Percentiles rank a stretch among this genome's conserved stretches.
Conservation (phyloP, 2,888 invertebrate genomes). For the Ametastegia equiseti region DNA sequence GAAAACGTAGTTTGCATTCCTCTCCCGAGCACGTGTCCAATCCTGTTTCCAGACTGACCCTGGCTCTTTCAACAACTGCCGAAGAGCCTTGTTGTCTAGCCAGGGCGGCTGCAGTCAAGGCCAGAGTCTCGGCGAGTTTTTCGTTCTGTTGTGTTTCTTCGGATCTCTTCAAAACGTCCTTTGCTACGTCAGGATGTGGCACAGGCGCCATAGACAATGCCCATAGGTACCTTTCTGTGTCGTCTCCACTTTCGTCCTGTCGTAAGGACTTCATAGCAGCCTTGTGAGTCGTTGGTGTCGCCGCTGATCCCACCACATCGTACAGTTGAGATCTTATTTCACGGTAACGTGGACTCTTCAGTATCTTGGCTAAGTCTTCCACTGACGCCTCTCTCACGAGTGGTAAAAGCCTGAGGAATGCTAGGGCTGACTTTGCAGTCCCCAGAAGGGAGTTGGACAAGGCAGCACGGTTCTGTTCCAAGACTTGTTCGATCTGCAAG, state of each 20-base stretch:
- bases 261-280: slow-evolving; percentile 83
- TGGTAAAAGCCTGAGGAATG: slow-evolving; percentile 82
- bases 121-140: slow-evolving; percentile 83
- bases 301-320: slow-evolving; percentile 84
- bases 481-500: slow-evolving; percentile 77
- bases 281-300: slow-evolving; percentile 83
- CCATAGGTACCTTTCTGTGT: slow-evolving; percentile 86
- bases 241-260: slow-evolving; percentile 77
- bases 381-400: slow-evolving; percentile 80
- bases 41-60: slow-evolving; percentile 71
- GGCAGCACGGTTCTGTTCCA: slow-evolving; percentile 78
- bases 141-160: slow-evolving; percentile 77
- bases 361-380: slow-evolving; percentile 80
- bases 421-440: slow-evolving; percentile 80
- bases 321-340: slow-evolving; percentile 82
- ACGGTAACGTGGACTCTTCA: slow-evolving; percentile 79
- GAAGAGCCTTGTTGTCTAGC: slow-evolving; percentile 71
- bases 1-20: slow-evolving; percentile 80
- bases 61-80: slow-evolving; percentile 64
- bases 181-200: slow-evolving; percentile 80
- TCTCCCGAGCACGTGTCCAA: slow-evolving; percentile 78
- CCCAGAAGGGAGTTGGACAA: slow-evolving; percentile 80
- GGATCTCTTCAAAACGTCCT: slow-evolving; percentile 76
- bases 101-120: slow-evolving; percentile 83
- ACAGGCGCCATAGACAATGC: slow-evolving; percentile 82